phyloP scores from a whole-genome alignment of 2,797 vertebrate genomes.

The Danio aesculapii region DNA sequence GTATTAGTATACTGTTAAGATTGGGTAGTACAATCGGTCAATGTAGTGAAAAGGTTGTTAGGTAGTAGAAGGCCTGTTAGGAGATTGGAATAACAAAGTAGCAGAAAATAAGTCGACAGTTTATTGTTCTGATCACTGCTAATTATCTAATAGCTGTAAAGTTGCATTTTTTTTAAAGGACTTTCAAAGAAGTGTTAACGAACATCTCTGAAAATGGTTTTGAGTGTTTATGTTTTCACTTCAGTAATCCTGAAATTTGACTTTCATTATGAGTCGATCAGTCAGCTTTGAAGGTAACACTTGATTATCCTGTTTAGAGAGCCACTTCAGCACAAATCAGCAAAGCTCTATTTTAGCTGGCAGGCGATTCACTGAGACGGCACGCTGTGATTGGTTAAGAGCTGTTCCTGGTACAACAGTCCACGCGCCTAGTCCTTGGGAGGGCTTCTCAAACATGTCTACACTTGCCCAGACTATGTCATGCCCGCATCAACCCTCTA shows the following conservation, averaged over 20 bases:
- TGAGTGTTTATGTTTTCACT: neutral
- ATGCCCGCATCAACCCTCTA: conserved; percentile 54
- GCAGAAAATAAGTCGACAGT: too few relatives aligned
- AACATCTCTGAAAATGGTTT: too few relatives aligned
- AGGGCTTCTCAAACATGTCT: conserved; percentile 74
- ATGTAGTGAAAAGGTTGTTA: too few relatives aligned
- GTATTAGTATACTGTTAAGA: too few relatives aligned
- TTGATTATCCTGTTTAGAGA: conserved; percentile 58
- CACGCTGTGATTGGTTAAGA: conserved; percentile 56
- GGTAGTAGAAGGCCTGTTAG: too few relatives aligned
- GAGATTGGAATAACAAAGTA: too few relatives aligned
- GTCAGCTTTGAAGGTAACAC: conserved; percentile 49
- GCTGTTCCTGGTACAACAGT: conserved; percentile 47
- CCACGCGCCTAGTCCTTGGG: conserved; percentile 75
- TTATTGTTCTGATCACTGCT: too few relatives aligned
- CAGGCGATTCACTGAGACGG: conserved; percentile 53
- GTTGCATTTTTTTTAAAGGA: too few relatives aligned
- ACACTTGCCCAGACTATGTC: conserved; percentile 72
- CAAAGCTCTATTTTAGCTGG: conserved; percentile 62
- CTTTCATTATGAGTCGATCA: conserved; percentile 41
- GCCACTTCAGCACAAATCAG: conserved; percentile 58
- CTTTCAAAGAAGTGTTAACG: too few relatives aligned
- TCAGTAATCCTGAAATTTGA: conserved; percentile 39
- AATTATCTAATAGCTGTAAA: too few relatives aligned
- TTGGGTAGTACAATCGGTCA: too few relatives aligned